A percentile compares a stretch with the other conserved stretches of the same genome.
phyloP scores from a whole-genome alignment of 2,888 invertebrate genomes.

The Cyaniris semiargus region DNA sequence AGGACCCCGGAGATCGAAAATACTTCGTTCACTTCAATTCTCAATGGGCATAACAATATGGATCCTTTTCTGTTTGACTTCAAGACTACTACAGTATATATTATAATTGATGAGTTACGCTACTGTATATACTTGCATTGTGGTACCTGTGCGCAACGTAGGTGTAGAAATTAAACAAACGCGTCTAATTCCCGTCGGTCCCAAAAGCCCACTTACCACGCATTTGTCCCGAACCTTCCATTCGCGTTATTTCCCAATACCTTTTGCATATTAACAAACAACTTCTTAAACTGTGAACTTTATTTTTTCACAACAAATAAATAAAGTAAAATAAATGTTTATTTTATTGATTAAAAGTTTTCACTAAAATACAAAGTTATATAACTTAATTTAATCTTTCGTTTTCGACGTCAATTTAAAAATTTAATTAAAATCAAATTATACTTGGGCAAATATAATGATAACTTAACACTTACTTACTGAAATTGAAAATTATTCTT shows the following conservation, averaged over 20 bases:
- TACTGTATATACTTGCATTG: background rate
- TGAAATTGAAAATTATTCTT: background rate
- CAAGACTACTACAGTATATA: background rate
- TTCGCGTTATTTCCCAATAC: slow-evolving; percentile 27
- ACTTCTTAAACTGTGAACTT: background rate
- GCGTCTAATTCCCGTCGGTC: slow-evolving; percentile 15
- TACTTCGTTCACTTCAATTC: background rate
- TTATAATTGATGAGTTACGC: background rate
- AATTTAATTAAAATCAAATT: background rate
- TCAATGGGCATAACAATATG: background rate
- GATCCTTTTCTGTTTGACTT: background rate
- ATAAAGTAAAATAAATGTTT: background rate
- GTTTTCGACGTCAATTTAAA: background rate
- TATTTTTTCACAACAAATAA: background rate
- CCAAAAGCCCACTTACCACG: slow-evolving; percentile 29
- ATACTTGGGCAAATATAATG: background rate
- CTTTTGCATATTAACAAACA: slow-evolving; percentile 25
- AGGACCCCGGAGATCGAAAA: background rate
- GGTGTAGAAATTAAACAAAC: slow-evolving; percentile 22
- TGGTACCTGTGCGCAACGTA: background rate
- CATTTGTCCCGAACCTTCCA: slow-evolving; percentile 11
- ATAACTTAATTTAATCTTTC: background rate
- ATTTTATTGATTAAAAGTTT: background rate
- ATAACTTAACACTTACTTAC: background rate
- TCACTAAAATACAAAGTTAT: background rate